phyloP scores from a whole-genome alignment of 1,140 invertebrate genomes.

The Gryon sp. region DNA sequence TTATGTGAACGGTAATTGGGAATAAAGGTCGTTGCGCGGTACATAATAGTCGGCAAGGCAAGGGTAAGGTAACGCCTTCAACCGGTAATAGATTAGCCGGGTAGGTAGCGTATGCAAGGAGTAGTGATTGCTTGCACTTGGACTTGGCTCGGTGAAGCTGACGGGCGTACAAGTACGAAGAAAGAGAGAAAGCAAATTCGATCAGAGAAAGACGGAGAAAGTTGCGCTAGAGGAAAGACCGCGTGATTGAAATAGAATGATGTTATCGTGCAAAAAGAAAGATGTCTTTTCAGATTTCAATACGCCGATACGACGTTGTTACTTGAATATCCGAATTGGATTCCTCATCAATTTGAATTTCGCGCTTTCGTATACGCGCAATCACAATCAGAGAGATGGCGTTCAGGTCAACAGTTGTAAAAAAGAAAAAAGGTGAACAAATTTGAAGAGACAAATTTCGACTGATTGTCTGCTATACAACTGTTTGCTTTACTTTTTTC shows the following conservation, averaged over 20 bases:
- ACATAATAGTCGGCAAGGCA: conserved; percentile 59
- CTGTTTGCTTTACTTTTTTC: no score
- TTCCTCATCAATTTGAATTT: conserved; percentile 22
- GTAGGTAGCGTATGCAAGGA: conserved; percentile 66
- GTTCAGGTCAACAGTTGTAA: not conserved
- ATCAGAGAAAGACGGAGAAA: conserved; percentile 14
- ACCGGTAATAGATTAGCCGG: conserved; percentile 70
- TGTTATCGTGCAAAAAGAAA: conserved; percentile 38
- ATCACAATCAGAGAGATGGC: no score
- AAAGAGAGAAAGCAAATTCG: conserved; percentile 33
- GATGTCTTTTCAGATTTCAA: conserved; percentile 34
- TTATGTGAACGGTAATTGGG: conserved; percentile 62
- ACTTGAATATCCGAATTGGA: conserved; percentile 29
- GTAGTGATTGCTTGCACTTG: conserved; percentile 71
- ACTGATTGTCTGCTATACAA: no score
- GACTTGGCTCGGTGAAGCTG: conserved; percentile 69
- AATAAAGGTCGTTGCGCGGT: conserved; percentile 67
- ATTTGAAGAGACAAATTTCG: no score
- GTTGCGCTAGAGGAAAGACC: conserved; percentile 27
- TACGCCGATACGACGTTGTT: conserved; percentile 15
- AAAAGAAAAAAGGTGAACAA: no score
- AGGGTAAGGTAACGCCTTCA: conserved; percentile 70
- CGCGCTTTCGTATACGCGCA: not conserved
- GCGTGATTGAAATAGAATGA: conserved; percentile 55
- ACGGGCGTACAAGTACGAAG: conserved; percentile 24